Percentiles rank a stretch among this genome's conserved stretches.
These are phyloP conservation scores for Rhabdophis nuchalis DNA, from an alignment of 2,797 vertebrate genomes.

Conservation along the genomic window DNA sequence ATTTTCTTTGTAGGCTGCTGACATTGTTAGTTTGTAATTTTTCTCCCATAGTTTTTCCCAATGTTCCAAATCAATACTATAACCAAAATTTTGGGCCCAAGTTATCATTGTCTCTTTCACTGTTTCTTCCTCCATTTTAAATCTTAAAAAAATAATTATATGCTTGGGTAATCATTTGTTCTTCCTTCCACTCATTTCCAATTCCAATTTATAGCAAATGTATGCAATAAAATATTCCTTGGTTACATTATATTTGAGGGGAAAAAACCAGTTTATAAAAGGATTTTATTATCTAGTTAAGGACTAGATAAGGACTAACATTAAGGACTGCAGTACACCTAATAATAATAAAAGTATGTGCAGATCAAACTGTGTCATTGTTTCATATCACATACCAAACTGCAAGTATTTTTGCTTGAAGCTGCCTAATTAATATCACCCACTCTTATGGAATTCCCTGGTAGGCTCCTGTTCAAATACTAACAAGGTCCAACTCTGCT, in stretches of 20 bases:
- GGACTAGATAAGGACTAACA: too few relatives aligned
- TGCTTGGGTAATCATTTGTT: too few relatives aligned
- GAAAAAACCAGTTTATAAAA: not conserved
- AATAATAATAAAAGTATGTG: not conserved
- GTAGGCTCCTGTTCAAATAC: not conserved
- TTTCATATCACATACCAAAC: not conserved
- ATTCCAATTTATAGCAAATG: not conserved
- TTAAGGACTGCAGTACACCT: not conserved
- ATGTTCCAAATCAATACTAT: too few relatives aligned
- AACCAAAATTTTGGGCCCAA: too few relatives aligned
- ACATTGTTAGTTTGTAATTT: too few relatives aligned
- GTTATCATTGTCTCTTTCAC: too few relatives aligned
- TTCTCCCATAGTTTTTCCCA: too few relatives aligned
- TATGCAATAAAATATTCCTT: not conserved
- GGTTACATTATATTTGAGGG: not conserved
- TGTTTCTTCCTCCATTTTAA: too few relatives aligned
- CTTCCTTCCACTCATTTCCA: not conserved
- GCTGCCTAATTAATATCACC: not conserved
- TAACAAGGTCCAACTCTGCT: not conserved
- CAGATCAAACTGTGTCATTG: not conserved
- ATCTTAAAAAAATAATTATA: too few relatives aligned
- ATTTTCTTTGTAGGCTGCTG: too few relatives aligned
- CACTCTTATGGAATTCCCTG: not conserved
- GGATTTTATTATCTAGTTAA: not conserved
- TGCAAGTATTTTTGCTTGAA: not conserved